Evolutionary conservation across 2,113 vertebrate genomes (phyloP), one percentile per base, ranked within the genome.

Genomic region (Gymnogyps californianus): DNA sequence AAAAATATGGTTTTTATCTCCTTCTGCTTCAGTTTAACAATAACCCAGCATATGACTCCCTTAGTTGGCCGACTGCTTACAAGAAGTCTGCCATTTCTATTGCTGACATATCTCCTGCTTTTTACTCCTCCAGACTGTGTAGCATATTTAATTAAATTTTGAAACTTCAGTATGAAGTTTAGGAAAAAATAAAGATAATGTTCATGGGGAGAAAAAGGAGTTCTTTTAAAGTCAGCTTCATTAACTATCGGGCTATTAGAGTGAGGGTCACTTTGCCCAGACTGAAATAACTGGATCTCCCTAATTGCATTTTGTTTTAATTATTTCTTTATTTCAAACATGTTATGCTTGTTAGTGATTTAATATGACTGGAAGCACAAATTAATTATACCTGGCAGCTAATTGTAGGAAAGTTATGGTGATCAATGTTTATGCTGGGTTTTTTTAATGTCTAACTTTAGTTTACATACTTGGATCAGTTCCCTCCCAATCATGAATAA

Each of bases 261-360:
- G 83, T 79, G 92, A 95, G 95, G 96, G 97, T 97, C 97, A 98
- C 96, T 96, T 97, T 97, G 93, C 96, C 94, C 92, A 51, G 87
- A 81, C 29, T 89, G 90, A 96, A 97, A 97, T 77, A 89, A 94
- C 82, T 94, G 64, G 46, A 95, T 93, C 85, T 96, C 44, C 40
- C 61, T 96, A 98, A 97, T 94, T 97, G 94, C 93, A 77, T 97
- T 97, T 96, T 97, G 83, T 90, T 96, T 71, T 61, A 97, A 96
- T 97, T 96, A 95, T 94, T 97, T 96, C 91, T 95, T 97, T 97
- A 94, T 97, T 98, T 96, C 85, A 95, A 97, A 90, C 96, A 93
- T 90, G 94, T 95, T 97, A 96, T 89, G 95, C 94, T 97, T 97
- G 82, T 97, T 98, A 97, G 91, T 85, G 78, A 89, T 97, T 96